phyloP scores from a whole-genome alignment of 2,797 vertebrate genomes.

The Neosalanx taihuensis region DNA sequence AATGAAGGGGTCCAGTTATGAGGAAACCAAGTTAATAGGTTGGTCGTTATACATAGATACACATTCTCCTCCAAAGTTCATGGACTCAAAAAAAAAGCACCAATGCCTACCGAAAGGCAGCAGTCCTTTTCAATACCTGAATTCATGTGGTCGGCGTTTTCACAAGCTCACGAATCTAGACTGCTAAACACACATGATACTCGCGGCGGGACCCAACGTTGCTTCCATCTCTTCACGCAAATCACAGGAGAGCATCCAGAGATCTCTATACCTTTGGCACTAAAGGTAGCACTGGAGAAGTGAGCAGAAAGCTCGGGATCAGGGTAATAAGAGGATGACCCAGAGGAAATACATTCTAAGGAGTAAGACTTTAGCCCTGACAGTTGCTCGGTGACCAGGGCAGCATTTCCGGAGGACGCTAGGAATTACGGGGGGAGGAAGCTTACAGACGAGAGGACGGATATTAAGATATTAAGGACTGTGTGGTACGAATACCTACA shows the following conservation, averaged over 20 bases:
- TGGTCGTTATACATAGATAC: conserved; percentile 20
- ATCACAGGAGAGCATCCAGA: conserved; percentile 24
- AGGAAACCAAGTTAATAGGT: conserved; percentile 24
- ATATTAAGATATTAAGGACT: conserved; percentile 40
- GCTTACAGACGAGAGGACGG: conserved; percentile 39
- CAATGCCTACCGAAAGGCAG: conserved; percentile 52
- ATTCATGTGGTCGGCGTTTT: conserved; percentile 21
- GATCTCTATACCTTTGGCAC: conserved; percentile 42
- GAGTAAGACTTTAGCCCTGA: conserved; percentile 15
- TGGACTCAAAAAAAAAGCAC: conserved; percentile 53
- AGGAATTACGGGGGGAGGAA: neutral
- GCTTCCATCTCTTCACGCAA: conserved; percentile 26
- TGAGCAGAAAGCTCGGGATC: conserved; percentile 9
- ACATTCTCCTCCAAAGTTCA: conserved; percentile 30
- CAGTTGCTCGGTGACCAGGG: conserved; percentile 17
- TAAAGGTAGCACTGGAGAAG: conserved; percentile 30
- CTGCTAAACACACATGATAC: conserved; percentile 14
- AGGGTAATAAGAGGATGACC: conserved; percentile 26
- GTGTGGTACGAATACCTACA: conserved; percentile 15
- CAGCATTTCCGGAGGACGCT: conserved; percentile 12
- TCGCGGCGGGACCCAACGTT: conserved; percentile 7
- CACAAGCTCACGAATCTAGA: conserved; percentile 26
- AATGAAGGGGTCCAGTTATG: conserved; percentile 45
- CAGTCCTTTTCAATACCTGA: conserved; percentile 57
- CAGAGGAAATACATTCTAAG: conserved; percentile 8